A percentile compares a stretch with the other conserved stretches of the same genome.
phyloP scores from a whole-genome alignment of 2,113 vertebrate genomes.

The Lepisosteus osseus region DNA sequence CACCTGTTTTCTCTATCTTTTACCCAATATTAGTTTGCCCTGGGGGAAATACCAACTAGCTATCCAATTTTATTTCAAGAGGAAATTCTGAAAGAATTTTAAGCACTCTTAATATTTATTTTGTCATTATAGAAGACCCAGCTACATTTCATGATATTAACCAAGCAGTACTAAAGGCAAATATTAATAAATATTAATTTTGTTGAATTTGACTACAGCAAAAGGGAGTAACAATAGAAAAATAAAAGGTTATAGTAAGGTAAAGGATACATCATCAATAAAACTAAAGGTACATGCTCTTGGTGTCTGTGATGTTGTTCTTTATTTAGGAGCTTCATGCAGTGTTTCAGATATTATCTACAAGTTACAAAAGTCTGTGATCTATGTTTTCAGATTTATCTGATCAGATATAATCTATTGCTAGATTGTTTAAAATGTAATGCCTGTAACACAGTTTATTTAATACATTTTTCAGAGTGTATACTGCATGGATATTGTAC shows the following conservation, averaged over 20 bases:
- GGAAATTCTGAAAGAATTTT: too few relatives aligned
- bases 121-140: neutral
- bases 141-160: too few relatives aligned
- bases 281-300: constrained; percentile 35
- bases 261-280: constrained; percentile 30
- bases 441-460: too few relatives aligned
- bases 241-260: constrained; percentile 27
- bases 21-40: too few relatives aligned
- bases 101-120: neutral
- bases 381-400: constrained; percentile 36
- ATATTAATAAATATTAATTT: neutral
- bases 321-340: constrained; percentile 29
- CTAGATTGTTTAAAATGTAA: too few relatives aligned
- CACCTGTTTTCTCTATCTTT: too few relatives aligned
- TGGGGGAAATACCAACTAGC: too few relatives aligned
- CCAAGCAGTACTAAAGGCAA: too few relatives aligned
- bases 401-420: constrained; percentile 17
- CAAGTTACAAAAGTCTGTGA: constrained; percentile 29
- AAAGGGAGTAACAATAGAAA: constrained; percentile 4
- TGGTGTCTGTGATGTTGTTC: constrained; percentile 25
- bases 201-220: neutral
- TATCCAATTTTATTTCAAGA: too few relatives aligned
- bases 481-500: too few relatives aligned
- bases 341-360: constrained; percentile 29
- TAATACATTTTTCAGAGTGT: too few relatives aligned